These are phyloP conservation scores for Picus viridis DNA, from an alignment of 2,797 vertebrate species.

Conservation along the genomic window DNA sequence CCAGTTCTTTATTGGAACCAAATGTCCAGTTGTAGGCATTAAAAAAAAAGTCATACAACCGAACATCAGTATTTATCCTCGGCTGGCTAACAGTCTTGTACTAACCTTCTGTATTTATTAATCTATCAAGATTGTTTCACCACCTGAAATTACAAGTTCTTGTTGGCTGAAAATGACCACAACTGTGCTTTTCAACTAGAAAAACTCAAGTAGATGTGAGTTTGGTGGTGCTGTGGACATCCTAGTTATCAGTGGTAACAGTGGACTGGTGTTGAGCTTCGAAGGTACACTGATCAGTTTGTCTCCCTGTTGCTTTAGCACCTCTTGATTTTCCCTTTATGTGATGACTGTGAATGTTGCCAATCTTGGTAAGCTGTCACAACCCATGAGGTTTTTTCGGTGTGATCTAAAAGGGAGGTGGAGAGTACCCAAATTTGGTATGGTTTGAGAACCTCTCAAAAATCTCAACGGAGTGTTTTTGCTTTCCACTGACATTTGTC, in stretches of 20 bases:
- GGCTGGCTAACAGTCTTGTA: not conserved
- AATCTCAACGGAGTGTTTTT: not conserved
- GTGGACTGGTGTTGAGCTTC: not conserved
- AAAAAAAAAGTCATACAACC: not conserved
- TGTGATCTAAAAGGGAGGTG: not conserved
- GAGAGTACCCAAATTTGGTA: not conserved
- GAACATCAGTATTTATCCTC: not conserved
- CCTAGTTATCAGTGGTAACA: not conserved
- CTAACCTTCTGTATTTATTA: not conserved
- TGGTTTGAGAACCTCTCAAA: not conserved
- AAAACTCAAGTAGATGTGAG: not conserved
- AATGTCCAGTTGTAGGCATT: not conserved
- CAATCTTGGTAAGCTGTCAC: not conserved
- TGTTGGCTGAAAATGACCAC: not conserved
- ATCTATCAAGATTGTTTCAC: not conserved
- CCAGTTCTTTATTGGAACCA: not conserved
- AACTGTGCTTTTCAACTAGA: not conserved
- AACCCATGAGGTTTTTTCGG: not conserved
- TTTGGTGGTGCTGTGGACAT: not conserved
- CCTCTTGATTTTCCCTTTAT: not conserved
- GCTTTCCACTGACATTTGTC: not conserved
- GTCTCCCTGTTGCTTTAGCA: not conserved
- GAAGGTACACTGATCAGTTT: not conserved
- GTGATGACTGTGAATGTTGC: not conserved
- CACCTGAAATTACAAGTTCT: not conserved